Base-by-base conservation (phyloP, 2,797 vertebrate genomes). In the Tiaroga cobitis region DNA sequence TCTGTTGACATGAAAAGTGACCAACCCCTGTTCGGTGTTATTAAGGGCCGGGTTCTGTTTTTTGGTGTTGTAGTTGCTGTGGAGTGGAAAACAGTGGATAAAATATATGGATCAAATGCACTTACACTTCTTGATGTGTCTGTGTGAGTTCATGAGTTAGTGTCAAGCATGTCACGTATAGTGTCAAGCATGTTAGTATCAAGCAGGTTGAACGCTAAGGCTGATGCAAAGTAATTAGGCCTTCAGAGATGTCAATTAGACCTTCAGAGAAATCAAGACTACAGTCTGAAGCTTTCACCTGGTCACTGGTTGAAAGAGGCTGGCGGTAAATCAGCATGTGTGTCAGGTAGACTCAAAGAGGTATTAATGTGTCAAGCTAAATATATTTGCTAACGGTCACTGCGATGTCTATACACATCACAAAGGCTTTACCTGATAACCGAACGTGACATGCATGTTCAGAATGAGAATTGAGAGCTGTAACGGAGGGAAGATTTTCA, bases 221-320 rank as follows among this genome's bases (percentile, higher is more conserved):
- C 82, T 86, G 83, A 81, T 87, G 69, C 78, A 83, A 77, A 72
- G 65, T 83, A 87, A 87, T 90, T 88, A 87, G 82, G 56, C 81
- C 72, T 86, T 85, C n/a, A 76, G 84, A 72, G 51, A 83, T 67
- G 74, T 78, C 83, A 41, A 41, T 41, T 41, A 9, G 39, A 8
- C 39, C 39, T 41, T 41, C 10, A 9, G 39, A 41, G 43, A 81
- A 75, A 73, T 77, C 81, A 87, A 37, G 43, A n/a, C 49, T 65
- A 81, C 46, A 51, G 61, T 54, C 56, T 69, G 69, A 26, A 65
- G 67, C 67, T 70, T 80, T 89, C 86, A 89, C 76, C 89, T 63
- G 87, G 65, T 51, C 84, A 72, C 51, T 59, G 56, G 39, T 75
- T 76, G 73, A 83, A 54, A 41, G 18, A 54, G 34, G n/a, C n/a